Conservation (phyloP, 2,113 vertebrate genomes). For the Shinisaurus crocodilurus region DNA sequence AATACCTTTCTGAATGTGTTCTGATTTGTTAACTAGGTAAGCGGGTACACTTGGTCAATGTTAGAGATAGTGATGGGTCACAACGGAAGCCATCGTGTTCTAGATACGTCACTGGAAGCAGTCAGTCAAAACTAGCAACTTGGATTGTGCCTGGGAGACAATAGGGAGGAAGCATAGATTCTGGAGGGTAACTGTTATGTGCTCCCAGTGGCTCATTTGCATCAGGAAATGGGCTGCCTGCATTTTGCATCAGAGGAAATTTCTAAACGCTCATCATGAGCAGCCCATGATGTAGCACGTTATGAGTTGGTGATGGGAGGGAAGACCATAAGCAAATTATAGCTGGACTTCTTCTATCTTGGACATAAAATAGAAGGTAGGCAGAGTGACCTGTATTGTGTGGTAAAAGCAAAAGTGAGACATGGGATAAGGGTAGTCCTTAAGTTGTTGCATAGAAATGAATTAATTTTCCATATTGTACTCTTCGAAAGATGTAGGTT, state of each 20-base stretch:
- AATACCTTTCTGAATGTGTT: too few species aligned
- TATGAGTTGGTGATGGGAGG: too few species aligned
- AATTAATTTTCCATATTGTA: background rate
- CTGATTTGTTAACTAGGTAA: too few species aligned
- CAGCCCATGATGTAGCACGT: background rate
- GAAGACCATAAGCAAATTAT: background rate
- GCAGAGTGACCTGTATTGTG: background rate
- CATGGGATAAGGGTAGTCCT: background rate
- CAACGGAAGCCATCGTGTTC: too few species aligned
- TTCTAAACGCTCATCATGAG: background rate
- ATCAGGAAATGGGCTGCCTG: background rate
- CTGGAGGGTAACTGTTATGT: background rate
- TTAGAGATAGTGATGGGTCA: too few species aligned
- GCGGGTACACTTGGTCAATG: too few species aligned
- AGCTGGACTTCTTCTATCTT: background rate
- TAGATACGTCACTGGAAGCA: too few species aligned
- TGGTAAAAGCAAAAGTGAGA: too few species aligned
- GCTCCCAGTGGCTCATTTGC: background rate
- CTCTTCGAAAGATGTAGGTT: background rate
- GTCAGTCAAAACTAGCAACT: background rate
- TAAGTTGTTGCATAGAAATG: background rate
- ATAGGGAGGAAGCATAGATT: background rate
- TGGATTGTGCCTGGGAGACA: background rate
- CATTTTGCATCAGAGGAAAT: background rate
- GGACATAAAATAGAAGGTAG: background rate